Base-by-base conservation (phyloP, 2,797 vertebrate genomes). In the Pangasius larnaudii region DNA sequence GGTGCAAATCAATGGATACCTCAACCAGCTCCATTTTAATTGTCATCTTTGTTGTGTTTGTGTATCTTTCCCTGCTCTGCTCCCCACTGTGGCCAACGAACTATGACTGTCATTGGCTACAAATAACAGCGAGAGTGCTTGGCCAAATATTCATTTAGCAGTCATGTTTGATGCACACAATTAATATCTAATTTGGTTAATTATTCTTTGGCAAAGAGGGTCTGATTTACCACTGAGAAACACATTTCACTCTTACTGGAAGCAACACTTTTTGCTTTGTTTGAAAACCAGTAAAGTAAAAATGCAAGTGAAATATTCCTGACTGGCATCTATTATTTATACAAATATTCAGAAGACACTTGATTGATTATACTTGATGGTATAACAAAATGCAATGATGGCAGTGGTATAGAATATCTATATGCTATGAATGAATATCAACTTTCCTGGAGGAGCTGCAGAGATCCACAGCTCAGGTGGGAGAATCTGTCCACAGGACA, bases 151-250 rank as follows among this genome's bases (percentile, higher is more conserved):
- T 82, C 63, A 82, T 63, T 82, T 63, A 63, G 39, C 58, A 46
- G 36, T 61, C 24, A 59, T 81, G 36, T 59, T 81, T 81, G 56
- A 81, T 7, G 2, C 56, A 81, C 36, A 9, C 39, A 82, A 46
- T 82, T 61, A 59, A 81, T 81, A 61, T 81, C 22, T 33, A 59
- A 27, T 81, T 81, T 81, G 53, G 11, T 59, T 61, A 36, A 81
- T 81, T 81, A 39, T 42, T 39, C 56, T 59, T 36, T 81, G 56
- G 22, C 30, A 81, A 61, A 81, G 10, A 27, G 22, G 30, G 19
- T 24, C 53, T 61, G 56, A 59, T 81, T 81, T 59, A 78, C 39
- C 56, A 56, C n/a, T 22, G 30, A 56, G 16, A 56, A 79, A 56
- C 18, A 59, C 19, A 24, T 27, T 80, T 59, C 56, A 24, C 53